Evolutionary conservation across 2,797 vertebrate species (phyloP).

Genomic region (Gallinago nigripennis): DNA sequence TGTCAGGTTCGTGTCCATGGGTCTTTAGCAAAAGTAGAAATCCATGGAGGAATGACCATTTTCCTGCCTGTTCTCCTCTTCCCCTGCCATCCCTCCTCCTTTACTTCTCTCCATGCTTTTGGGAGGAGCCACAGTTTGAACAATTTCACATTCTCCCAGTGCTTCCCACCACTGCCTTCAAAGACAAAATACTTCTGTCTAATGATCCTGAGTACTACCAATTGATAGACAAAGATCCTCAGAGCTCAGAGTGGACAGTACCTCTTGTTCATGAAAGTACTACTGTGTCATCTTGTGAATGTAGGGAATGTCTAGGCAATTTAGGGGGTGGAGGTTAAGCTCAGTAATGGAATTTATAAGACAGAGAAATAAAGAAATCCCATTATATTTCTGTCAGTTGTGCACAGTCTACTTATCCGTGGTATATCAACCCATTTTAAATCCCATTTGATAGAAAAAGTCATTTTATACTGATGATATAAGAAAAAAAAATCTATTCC

Average conservation of each 20-base stretch:
- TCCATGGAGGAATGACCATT: background rate
- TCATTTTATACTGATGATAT: background rate
- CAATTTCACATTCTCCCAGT: background rate
- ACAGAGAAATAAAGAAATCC: background rate
- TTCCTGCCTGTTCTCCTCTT: background rate
- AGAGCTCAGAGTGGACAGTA: slow-evolving; percentile 12
- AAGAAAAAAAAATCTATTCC: background rate
- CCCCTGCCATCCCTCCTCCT: background rate
- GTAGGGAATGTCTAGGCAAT: background rate
- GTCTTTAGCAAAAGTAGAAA: background rate
- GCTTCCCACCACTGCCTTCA: slow-evolving; percentile 26
- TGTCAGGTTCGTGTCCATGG: background rate
- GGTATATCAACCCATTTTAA: background rate
- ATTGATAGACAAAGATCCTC: slow-evolving; percentile 20
- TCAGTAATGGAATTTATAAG: background rate
- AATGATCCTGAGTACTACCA: background rate
- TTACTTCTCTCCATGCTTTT: background rate
- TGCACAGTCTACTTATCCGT: background rate
- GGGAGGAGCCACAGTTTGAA: background rate
- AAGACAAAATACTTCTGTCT: slow-evolving; percentile 31
- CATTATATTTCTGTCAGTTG: background rate
- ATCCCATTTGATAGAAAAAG: background rate
- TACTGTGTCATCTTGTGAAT: background rate
- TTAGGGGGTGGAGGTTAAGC: background rate
- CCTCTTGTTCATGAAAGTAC: slow-evolving; percentile 4